Evolutionary conservation across 2,888 invertebrate genomes (phyloP).

Genomic region (Anthophora plumipes): DNA sequence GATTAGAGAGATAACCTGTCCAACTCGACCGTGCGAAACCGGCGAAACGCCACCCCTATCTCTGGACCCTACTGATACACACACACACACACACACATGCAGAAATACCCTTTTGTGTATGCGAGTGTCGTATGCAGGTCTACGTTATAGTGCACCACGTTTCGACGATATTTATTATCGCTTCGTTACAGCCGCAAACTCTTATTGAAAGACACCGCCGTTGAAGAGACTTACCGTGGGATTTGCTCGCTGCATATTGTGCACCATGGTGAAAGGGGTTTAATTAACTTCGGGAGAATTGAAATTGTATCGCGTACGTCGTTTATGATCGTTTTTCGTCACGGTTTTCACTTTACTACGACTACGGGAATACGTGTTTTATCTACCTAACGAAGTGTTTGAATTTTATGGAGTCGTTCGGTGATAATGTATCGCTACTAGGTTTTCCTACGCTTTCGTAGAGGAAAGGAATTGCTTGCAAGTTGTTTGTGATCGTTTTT

Average conservation of each 20-base stretch:
- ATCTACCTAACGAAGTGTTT: too few species aligned
- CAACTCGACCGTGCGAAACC: conserved; percentile 61
- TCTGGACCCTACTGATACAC: conserved; percentile 28
- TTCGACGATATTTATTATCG: conserved; percentile 56
- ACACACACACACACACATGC: background rate
- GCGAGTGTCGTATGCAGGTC: background rate
- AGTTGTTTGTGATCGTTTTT: too few species aligned
- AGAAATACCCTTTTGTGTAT: background rate
- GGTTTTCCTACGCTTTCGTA: too few species aligned
- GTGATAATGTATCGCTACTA: too few species aligned
- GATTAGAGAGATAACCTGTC: conserved; percentile 67
- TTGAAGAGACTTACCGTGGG: conserved; percentile 13
- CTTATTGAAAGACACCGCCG: conserved; percentile 44
- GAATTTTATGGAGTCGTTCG: too few species aligned
- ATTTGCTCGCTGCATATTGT: background rate
- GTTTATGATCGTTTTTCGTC: too few species aligned
- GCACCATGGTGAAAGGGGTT: background rate
- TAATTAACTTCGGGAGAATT: background rate
- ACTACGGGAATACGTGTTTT: too few species aligned
- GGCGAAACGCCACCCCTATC: conserved; percentile 42
- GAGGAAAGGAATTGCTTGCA: too few species aligned
- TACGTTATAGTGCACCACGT: background rate
- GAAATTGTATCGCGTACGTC: too few species aligned
- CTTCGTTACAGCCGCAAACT: conserved; percentile 35
- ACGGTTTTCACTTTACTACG: too few species aligned